Percentiles rank a stretch among this genome's conserved stretches.
phyloP scores from a whole-genome alignment of 2,113 vertebrate species.

The Microcebus ravelobensis region DNA sequence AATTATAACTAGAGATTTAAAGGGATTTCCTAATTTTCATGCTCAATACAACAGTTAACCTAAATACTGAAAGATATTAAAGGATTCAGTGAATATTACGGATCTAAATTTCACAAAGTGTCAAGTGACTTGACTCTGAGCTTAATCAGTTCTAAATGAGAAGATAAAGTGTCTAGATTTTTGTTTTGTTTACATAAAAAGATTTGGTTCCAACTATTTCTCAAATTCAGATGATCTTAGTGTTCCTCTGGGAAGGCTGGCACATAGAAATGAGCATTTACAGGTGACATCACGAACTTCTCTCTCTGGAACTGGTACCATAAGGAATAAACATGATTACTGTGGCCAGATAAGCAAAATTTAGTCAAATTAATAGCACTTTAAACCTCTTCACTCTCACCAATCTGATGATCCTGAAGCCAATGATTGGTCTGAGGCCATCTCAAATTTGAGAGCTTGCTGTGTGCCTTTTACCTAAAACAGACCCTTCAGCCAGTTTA shows the following conservation, averaged over 20 bases:
- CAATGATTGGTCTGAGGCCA: neutral
- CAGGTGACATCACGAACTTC: neutral
- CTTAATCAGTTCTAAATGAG: neutral
- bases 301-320: neutral
- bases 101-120: neutral
- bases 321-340: neutral
- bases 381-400: neutral
- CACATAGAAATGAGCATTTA: neutral
- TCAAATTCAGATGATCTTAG: conserved; percentile 5
- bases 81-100: neutral
- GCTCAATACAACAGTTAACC: neutral
- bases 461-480: neutral
- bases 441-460: neutral
- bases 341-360: neutral
- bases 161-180: neutral
- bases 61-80: neutral
- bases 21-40: conserved; percentile 30
- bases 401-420: neutral
- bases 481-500: neutral
- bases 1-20: neutral
- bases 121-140: neutral
- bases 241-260: neutral
- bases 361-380: neutral
- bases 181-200: neutral
- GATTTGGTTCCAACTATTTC: neutral